These are phyloP conservation scores for Etheostoma perlongum DNA, from an alignment of 2,797 vertebrate genomes.

Conservation along the genomic window DNA sequence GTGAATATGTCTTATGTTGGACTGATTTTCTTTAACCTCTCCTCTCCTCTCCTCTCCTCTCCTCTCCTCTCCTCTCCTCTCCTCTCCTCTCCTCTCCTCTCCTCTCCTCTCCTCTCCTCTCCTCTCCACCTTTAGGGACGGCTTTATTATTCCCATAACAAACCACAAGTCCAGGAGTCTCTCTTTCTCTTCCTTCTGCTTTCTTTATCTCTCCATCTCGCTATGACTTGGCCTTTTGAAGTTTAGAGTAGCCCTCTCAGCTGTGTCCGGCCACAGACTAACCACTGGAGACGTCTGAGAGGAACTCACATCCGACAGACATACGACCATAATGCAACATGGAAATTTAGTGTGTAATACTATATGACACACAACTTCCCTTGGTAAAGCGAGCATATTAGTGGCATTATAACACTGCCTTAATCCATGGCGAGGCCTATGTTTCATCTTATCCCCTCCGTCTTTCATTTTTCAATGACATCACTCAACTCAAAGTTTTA, in stretches of 20 bases:
- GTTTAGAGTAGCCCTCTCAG: constrained; percentile 16
- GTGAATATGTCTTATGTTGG: neutral
- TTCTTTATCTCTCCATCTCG: constrained; percentile 14
- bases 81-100: neutral
- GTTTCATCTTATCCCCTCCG: neutral
- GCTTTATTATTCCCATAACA: constrained; percentile 42
- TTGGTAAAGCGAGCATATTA: constrained; percentile 11
- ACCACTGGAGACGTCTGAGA: constrained; percentile 23
- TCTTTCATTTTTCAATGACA: neutral
- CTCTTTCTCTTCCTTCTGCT: neutral
- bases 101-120: neutral
- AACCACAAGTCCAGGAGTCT: constrained; percentile 11
- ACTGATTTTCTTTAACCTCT: neutral
- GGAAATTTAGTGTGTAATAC: neutral
- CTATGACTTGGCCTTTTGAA: neutral
- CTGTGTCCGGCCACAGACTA: constrained; percentile 31
- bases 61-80: neutral
- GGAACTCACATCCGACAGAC: neutral
- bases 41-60: neutral
- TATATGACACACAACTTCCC: neutral
- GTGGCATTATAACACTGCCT: neutral
- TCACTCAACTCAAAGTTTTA: no score
- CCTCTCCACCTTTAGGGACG: constrained; percentile 29
- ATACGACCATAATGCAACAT: neutral
- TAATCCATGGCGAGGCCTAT: neutral